A percentile compares a stretch with the other conserved stretches of the same genome.
Conservation (phyloP, 2,113 vertebrate genomes). For the Tragelaphus scriptus region DNA sequence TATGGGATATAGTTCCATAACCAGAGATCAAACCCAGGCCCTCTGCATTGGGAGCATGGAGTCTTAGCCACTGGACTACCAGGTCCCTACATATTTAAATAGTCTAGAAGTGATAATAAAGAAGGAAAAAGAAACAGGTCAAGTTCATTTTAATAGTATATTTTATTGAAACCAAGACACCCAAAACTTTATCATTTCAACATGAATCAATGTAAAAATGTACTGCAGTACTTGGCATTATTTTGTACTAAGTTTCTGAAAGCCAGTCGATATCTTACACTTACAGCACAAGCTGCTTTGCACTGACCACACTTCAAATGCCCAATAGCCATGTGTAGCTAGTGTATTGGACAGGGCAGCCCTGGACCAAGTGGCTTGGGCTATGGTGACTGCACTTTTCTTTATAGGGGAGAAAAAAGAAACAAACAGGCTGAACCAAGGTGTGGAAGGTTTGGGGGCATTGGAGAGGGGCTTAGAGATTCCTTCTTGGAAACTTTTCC, state of each 20-base stretch:
- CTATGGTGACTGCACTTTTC: not conserved
- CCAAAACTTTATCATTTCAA: not conserved
- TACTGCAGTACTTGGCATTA: not conserved
- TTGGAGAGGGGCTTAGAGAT: not conserved
- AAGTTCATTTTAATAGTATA: constrained; percentile 10
- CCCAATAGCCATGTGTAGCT: not conserved
- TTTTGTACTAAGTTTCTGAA: not conserved
- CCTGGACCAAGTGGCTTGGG: not conserved
- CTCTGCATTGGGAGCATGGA: not conserved
- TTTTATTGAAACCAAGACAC: not conserved
- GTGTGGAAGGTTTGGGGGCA: no score
- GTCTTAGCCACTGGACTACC: not conserved
- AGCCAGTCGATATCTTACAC: not conserved
- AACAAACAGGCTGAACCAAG: not conserved
- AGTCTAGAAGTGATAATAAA: not conserved
- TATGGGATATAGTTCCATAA: not conserved
- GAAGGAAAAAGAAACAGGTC: not conserved
- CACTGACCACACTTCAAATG: not conserved
- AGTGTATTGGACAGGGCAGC: not conserved
- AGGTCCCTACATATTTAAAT: not conserved
- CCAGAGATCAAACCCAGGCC: not conserved
- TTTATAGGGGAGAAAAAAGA: not conserved
- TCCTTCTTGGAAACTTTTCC: not conserved
- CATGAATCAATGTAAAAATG: not conserved
- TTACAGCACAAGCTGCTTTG: fast-evolving